A percentile compares a stretch with the other conserved stretches of the same genome.
These are phyloP conservation scores for Rhaphigaster nebulosa DNA, from an alignment of 2,888 invertebrate genomes.

Conservation along the genomic window DNA sequence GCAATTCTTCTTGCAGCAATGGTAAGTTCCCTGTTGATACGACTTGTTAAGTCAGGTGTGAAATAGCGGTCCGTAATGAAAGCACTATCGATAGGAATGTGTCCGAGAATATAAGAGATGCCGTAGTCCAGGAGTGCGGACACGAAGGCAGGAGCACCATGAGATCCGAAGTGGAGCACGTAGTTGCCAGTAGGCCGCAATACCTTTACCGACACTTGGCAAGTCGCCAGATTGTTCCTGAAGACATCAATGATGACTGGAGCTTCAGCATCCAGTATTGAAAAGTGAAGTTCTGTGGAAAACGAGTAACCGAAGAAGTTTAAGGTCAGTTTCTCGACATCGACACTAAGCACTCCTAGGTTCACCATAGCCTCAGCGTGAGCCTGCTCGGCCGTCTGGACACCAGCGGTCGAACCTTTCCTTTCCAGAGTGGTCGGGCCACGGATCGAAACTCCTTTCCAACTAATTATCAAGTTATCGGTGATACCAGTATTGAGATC, in stretches of 20 bases:
- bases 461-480: no score
- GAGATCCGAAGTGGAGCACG: background rate
- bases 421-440: background rate
- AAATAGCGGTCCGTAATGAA: background rate
- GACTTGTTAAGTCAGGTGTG: background rate
- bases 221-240: constrained; percentile 10
- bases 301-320: background rate
- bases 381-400: background rate
- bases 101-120: background rate
- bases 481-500: background rate
- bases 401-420: background rate
- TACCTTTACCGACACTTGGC: background rate
- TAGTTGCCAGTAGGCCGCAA: background rate
- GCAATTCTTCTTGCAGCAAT: constrained; percentile 23
- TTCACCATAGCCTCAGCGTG: background rate
- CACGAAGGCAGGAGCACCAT: background rate
- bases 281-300: background rate
- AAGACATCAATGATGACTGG: background rate
- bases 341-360: background rate
- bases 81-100: background rate
- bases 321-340: background rate
- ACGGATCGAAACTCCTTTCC: background rate
- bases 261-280: background rate
- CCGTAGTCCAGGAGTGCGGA: background rate
- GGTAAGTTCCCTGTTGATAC: constrained; percentile 3